A percentile compares a stretch with the other conserved stretches of the same genome.
Evolutionary conservation across 2,888 invertebrate species (phyloP).

Genomic region (Brassicogethes aeneus): DNA sequence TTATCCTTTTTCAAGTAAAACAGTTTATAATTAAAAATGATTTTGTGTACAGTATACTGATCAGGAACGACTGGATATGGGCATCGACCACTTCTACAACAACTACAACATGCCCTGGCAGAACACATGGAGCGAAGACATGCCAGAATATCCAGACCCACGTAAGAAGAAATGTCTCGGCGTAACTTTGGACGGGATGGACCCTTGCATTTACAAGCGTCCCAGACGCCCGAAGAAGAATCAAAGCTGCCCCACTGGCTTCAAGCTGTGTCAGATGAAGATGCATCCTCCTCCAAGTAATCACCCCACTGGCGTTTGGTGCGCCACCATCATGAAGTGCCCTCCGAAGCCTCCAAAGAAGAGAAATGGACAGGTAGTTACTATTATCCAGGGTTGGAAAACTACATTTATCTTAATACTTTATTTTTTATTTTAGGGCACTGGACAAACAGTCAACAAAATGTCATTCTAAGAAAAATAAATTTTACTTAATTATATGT

Average conservation of each 20-base stretch:
- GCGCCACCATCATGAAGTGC: not conserved
- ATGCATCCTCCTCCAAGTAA: not conserved
- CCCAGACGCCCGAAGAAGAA: not conserved
- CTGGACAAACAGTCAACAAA: too few species aligned
- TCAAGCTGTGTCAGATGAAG: not conserved
- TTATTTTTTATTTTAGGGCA: too few species aligned
- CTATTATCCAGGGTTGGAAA: too few species aligned
- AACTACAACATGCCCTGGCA: not conserved
- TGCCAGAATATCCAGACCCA: not conserved
- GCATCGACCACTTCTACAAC: not conserved
- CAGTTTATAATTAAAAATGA: too few species aligned
- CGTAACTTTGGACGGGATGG: not conserved
- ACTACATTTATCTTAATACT: too few species aligned
- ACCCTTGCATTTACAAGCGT: not conserved
- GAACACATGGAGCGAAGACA: not conserved
- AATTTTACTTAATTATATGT: too few species aligned
- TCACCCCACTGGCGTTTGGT: not conserved
- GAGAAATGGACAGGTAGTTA: too few species aligned
- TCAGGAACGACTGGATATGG: not conserved
- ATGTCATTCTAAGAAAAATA: too few species aligned
- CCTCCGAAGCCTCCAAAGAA: not conserved
- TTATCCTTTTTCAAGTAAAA: too few species aligned
- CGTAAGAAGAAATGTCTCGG: not conserved
- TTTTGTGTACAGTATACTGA: too few species aligned
- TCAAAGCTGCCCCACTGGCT: not conserved